A percentile compares a stretch with the other conserved stretches of the same genome.
phyloP scores from a whole-genome alignment of 2,888 invertebrate species.

The Thumatha senex region DNA sequence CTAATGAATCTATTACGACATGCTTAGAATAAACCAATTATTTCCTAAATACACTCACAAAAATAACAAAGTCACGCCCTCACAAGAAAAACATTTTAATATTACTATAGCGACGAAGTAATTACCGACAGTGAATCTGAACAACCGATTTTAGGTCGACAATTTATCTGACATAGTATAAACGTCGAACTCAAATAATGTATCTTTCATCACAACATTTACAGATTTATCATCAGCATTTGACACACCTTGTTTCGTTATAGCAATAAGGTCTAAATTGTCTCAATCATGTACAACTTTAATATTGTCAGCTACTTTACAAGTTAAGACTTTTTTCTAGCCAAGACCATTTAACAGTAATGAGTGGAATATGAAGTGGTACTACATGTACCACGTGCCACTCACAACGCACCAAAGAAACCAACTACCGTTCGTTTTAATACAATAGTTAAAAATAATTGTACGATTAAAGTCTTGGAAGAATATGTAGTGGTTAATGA shows the following conservation, averaged over 20 bases:
- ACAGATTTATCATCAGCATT: constrained; percentile 33
- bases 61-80: constrained; percentile 44
- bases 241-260: constrained; percentile 18
- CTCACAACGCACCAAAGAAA: constrained; percentile 66
- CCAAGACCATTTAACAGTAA: constrained; percentile 79
- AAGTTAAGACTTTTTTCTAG: constrained; percentile 69
- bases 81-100: constrained; percentile 49
- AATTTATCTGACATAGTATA: constrained; percentile 74
- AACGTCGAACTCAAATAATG: constrained; percentile 75
- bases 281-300: neutral
- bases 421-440: constrained; percentile 76
- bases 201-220: constrained; percentile 58
- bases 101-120: constrained; percentile 64
- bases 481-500: constrained; percentile 56
- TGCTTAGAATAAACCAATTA: constrained; percentile 30
- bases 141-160: constrained; percentile 75
- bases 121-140: constrained; percentile 74
- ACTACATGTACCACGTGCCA: constrained; percentile 79
- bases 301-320: constrained; percentile 52
- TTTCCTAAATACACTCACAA: constrained; percentile 27
- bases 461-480: constrained; percentile 75
- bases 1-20: constrained; percentile 35
- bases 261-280: constrained; percentile 32
- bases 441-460: constrained; percentile 78
- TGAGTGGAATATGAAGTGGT: constrained; percentile 78